These are phyloP conservation scores for Polydrusus cervinus DNA, from an alignment of 2,888 invertebrate genomes.

Conservation along the genomic window DNA sequence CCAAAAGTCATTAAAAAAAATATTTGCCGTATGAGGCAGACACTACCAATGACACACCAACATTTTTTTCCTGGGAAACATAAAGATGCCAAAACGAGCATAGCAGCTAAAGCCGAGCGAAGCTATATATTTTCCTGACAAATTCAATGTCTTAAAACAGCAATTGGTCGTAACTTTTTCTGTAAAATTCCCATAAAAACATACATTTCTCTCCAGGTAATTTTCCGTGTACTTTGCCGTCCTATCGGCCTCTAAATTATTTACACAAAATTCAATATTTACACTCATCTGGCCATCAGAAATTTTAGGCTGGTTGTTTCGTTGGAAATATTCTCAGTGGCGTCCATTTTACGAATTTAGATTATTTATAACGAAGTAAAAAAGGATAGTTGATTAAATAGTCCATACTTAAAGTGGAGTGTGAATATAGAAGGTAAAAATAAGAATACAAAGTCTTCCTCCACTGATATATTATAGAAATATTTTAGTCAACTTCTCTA, in stretches of 20 bases:
- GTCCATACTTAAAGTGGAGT: no score
- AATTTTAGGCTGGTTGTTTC: background rate
- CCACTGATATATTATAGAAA: no score
- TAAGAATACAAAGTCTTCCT: no score
- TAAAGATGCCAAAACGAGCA: background rate
- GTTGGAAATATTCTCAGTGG: background rate
- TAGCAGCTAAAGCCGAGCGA: background rate
- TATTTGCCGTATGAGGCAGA: background rate
- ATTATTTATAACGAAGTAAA: no score
- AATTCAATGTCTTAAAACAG: slow-evolving; percentile 21
- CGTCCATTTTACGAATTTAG: background rate
- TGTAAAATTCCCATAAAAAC: slow-evolving; percentile 8
- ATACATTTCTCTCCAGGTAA: slow-evolving; percentile 18
- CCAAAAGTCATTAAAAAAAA: no score
- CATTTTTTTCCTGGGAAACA: no score
- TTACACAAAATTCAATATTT: slow-evolving; percentile 25
- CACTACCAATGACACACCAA: no score
- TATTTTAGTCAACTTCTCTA: no score
- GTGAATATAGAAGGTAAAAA: no score
- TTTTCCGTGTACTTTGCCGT: slow-evolving; percentile 14
- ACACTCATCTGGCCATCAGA: slow-evolving; percentile 16
- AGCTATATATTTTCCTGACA: slow-evolving; percentile 5
- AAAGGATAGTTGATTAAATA: no score
- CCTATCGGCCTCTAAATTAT: slow-evolving; percentile 11
- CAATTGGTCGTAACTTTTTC: slow-evolving; percentile 13